Percentiles rank a stretch among this genome's conserved stretches.
phyloP scores from a whole-genome alignment of 2,888 invertebrate genomes.

The Emesis castigata region DNA sequence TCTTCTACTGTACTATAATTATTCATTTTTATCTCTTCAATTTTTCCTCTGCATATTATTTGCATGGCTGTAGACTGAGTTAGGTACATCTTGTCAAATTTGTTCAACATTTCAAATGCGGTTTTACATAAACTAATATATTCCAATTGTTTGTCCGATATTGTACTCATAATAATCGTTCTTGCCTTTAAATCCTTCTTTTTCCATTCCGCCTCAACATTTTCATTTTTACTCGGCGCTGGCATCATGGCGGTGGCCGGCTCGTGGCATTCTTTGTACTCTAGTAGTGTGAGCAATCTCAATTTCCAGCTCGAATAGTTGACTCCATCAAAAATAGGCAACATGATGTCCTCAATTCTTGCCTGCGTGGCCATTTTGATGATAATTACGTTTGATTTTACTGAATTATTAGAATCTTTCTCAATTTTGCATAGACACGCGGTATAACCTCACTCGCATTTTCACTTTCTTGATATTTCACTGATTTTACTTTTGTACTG shows the following conservation, averaged over 20 bases:
- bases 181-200: conserved; percentile 61
- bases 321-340: conserved; percentile 64
- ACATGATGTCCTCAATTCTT: conserved; percentile 53
- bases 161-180: conserved; percentile 57
- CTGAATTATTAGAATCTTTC: background rate
- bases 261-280: conserved; percentile 66
- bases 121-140: conserved; percentile 57
- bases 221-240: background rate
- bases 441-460: background rate
- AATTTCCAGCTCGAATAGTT: conserved; percentile 68
- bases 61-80: conserved; percentile 65
- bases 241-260: conserved; percentile 16
- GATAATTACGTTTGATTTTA: conserved; percentile 14
- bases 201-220: conserved; percentile 43
- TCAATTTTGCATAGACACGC: background rate
- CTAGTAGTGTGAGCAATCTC: conserved; percentile 58
- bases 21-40: conserved; percentile 64
- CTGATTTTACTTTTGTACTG: background rate
- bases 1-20: conserved; percentile 63
- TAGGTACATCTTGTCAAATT: conserved; percentile 65
- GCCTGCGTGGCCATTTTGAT: conserved; percentile 44
- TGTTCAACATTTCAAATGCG: conserved; percentile 55
- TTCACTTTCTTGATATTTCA: conserved; percentile 1
- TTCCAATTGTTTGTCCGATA: conserved; percentile 66
- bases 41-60: conserved; percentile 67